Percentiles rank a stretch among this genome's conserved stretches.
Evolutionary conservation across 1,140 invertebrate species (phyloP).

Genomic region (Aphaenogaster rudis): DNA sequence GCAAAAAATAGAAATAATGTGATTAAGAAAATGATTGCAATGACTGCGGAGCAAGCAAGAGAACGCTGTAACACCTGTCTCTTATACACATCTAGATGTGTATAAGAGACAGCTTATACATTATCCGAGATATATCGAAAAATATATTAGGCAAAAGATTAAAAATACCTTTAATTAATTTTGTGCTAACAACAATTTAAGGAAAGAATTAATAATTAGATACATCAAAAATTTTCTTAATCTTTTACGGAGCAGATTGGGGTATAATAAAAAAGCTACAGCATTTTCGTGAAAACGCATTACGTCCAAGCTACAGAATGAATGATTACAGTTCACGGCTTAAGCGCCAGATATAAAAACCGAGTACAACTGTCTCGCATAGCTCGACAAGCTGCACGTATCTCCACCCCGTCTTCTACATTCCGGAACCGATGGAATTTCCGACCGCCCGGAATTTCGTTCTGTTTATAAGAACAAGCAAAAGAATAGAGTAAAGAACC

Average conservation of each 20-base stretch:
- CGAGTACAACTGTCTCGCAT: slow-evolving; percentile 18
- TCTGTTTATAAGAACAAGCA: slow-evolving; percentile 23
- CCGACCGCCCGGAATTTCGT: slow-evolving; percentile 24
- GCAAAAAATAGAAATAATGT: slow-evolving; percentile 36
- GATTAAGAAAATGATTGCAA: slow-evolving; percentile 53
- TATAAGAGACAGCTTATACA: neutral
- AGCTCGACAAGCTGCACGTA: slow-evolving; percentile 35
- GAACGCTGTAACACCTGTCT: neutral
- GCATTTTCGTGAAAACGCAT: neutral
- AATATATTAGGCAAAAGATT: neutral
- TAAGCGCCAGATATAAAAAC: slow-evolving; percentile 43
- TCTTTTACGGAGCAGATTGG: neutral
- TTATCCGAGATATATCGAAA: neutral
- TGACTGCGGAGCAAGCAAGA: neutral
- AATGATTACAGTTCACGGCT: neutral
- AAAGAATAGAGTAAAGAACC: neutral
- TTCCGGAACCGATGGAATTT: slow-evolving; percentile 45
- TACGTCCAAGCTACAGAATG: neutral
- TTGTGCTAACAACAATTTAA: neutral
- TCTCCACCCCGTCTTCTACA: slow-evolving; percentile 29
- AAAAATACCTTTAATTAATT: neutral
- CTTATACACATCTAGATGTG: too few species aligned
- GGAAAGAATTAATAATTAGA: neutral
- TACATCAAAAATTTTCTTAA: neutral
- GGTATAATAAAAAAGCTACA: neutral